Conservation (phyloP, 2,888 invertebrate species). For the Amiota minor region DNA sequence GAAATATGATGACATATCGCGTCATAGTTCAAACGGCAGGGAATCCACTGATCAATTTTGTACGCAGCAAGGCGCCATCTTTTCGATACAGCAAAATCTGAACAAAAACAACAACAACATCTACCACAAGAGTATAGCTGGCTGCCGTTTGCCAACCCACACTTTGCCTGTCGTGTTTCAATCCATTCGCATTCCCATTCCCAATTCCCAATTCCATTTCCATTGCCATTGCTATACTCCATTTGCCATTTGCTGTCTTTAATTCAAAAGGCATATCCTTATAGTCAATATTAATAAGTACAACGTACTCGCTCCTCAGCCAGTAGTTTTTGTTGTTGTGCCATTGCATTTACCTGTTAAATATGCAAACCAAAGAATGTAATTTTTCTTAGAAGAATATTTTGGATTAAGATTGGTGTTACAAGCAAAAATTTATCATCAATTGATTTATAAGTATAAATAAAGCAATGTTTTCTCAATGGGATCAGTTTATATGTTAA, state of each 20-base stretch:
- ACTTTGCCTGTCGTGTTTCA: not conserved
- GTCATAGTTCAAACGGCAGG: slow-evolving; percentile 74
- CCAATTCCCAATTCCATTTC: not conserved
- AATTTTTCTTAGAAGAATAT: no score
- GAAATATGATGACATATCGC: slow-evolving; percentile 74
- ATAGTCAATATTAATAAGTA: slow-evolving; percentile 14
- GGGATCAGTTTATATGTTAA: no score
- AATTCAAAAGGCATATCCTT: slow-evolving; percentile 37
- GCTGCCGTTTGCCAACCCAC: slow-evolving; percentile 5
- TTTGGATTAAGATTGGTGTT: no score
- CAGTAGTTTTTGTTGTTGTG: no score
- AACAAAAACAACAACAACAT: slow-evolving; percentile 9
- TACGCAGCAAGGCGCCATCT: slow-evolving; percentile 73
- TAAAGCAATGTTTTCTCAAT: no score
- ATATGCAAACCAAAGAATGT: no score
- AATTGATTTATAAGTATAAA: no score
- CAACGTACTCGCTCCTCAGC: no score
- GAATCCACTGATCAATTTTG: slow-evolving; percentile 74
- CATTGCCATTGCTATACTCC: not conserved
- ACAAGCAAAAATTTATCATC: no score
- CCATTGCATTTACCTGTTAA: no score
- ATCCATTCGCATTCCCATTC: not conserved
- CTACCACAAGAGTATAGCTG: not conserved
- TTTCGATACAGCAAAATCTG: slow-evolving; percentile 46
- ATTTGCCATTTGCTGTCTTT: slow-evolving; percentile 12